These are phyloP conservation scores for Decapterus maruadsi DNA, from an alignment of 2,797 vertebrate species.

Conservation along the genomic window DNA sequence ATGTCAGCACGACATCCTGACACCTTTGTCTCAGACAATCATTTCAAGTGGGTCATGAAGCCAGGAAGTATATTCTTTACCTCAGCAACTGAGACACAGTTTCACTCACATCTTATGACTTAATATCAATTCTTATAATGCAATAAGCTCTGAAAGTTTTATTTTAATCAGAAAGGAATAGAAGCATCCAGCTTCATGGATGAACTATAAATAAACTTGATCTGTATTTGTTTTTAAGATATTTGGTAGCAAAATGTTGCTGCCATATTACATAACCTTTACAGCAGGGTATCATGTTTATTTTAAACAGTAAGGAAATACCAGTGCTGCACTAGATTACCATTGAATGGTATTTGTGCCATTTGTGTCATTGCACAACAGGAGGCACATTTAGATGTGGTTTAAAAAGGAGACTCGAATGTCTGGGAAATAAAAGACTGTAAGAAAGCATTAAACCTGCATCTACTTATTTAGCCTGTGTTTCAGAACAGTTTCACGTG, in stretches of 20 bases:
- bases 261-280: constrained; percentile 31
- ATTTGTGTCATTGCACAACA: not conserved
- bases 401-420: constrained; percentile 22
- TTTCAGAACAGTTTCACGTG: constrained; percentile 15
- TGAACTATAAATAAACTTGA: not conserved
- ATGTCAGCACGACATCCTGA: constrained; percentile 37
- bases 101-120: not conserved
- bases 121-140: not conserved
- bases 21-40: constrained; percentile 50
- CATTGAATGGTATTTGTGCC: not conserved
- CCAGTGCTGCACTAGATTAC: not conserved
- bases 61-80: constrained; percentile 35
- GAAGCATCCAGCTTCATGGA: not conserved
- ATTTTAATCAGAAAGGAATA: not conserved
- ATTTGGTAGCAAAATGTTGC: not conserved
- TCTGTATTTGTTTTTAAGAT: constrained; percentile 11
- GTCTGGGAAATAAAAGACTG: constrained; percentile 24
- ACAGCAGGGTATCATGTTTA: constrained; percentile 6
- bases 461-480: constrained; percentile 39
- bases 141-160: not conserved
- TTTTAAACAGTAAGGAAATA: constrained; percentile 20
- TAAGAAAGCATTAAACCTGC: constrained; percentile 14
- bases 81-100: constrained; percentile 23
- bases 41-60: constrained; percentile 59
- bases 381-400: not conserved